Evolutionary conservation across 2,888 invertebrate species (phyloP).

Genomic region (Cephus sareptanus): DNA sequence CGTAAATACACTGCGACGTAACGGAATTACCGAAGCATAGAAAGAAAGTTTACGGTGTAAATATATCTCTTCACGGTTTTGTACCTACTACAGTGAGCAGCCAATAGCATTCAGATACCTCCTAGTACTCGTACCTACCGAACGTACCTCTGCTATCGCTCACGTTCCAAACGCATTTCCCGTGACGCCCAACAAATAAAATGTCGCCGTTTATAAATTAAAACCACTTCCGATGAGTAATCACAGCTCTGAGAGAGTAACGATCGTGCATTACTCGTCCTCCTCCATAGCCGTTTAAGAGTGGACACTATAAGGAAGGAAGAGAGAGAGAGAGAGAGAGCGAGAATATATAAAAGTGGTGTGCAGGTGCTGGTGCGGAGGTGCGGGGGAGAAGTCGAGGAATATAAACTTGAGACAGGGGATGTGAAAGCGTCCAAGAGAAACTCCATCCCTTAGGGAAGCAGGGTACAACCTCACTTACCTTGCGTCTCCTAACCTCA

Average conservation of each 20-base stretch:
- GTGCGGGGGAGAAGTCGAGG: not conserved
- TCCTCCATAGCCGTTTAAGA: constrained; percentile 10
- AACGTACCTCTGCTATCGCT: constrained; percentile 26
- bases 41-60: not conserved
- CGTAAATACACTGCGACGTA: not conserved
- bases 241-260: constrained; percentile 31
- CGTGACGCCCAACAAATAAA: constrained; percentile 28
- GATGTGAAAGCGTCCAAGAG: not conserved
- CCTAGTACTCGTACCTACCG: not conserved
- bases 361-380: not conserved
- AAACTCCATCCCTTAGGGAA: not conserved
- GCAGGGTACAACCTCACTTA: no score
- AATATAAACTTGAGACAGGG: not conserved
- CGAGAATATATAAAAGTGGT: not conserved
- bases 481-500: not conserved
- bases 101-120: not conserved
- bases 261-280: constrained; percentile 29
- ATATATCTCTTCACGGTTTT: not conserved
- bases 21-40: not conserved
- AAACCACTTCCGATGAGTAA: constrained; percentile 46
- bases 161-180: constrained; percentile 37
- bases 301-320: not conserved
- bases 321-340: not conserved
- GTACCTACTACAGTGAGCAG: not conserved
- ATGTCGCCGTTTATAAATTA: constrained; percentile 49